Conservation (phyloP, 2,113 vertebrate genomes). For the Microcebus lehilahytsara region DNA sequence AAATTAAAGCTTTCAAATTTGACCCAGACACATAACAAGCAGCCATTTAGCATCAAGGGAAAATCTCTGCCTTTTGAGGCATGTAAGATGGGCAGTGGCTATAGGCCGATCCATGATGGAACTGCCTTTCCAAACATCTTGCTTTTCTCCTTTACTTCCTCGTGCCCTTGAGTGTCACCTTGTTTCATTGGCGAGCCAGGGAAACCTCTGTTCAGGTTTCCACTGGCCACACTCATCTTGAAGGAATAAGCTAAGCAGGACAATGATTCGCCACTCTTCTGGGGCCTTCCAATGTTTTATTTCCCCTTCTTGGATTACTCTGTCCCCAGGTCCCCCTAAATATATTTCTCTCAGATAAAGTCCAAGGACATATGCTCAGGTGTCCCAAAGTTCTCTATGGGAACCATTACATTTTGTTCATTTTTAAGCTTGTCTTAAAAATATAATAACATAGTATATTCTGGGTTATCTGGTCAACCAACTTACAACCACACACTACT, state of each 20-base stretch:
- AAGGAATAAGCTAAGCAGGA: background rate
- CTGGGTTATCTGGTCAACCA: background rate
- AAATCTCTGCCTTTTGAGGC: background rate
- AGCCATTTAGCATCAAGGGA: background rate
- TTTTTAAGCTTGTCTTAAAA: background rate
- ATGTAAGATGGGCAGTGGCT: background rate
- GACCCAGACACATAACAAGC: background rate
- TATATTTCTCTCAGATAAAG: background rate
- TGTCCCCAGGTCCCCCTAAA: background rate
- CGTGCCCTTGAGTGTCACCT: background rate
- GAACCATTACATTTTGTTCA: conserved; percentile 10
- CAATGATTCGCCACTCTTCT: background rate
- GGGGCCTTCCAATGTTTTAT: background rate
- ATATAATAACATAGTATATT: background rate
- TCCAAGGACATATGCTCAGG: background rate
- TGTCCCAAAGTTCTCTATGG: background rate
- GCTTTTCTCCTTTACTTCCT: background rate
- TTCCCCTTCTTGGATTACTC: background rate
- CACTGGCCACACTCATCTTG: background rate
- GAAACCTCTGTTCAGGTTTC: no score
- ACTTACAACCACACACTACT: background rate
- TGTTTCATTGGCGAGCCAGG: background rate
- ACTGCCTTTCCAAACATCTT: background rate
- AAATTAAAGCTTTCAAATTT: background rate
- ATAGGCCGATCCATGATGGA: background rate